Conservation (phyloP, 2,113 vertebrate genomes). For the Oncorhynchus nerka region DNA sequence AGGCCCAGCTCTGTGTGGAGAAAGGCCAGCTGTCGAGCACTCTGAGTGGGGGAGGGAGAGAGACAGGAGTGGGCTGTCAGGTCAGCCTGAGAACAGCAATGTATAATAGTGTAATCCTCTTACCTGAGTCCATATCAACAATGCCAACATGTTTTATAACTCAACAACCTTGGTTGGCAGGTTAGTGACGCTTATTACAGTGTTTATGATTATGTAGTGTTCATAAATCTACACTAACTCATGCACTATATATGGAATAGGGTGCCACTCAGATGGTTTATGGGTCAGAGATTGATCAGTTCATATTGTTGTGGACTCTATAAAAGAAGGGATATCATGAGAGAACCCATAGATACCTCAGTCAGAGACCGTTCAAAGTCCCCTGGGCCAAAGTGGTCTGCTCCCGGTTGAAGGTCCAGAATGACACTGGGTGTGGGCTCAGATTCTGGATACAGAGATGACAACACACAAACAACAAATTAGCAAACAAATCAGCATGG, state of each 20-base stretch:
- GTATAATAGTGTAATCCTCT: not conserved
- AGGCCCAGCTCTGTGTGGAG: slow-evolving; percentile 82
- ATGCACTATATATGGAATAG: not conserved
- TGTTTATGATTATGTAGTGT: not conserved
- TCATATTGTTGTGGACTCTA: not conserved
- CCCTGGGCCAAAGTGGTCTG: slow-evolving; percentile 79
- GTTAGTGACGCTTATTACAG: not conserved
- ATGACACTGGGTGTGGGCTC: slow-evolving; percentile 73
- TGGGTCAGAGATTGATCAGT: not conserved
- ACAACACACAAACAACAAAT: not conserved
- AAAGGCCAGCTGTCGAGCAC: slow-evolving; percentile 85
- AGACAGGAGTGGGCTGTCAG: slow-evolving; percentile 2
- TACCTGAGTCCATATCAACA: not conserved
- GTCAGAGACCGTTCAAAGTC: slow-evolving; percentile 79
- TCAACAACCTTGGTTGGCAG: not conserved
- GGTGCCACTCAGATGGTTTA: not conserved
- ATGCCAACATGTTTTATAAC: slow-evolving; percentile 11
- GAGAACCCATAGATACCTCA: slow-evolving; percentile 75
- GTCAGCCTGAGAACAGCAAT: not conserved
- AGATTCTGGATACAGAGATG: slow-evolving; percentile 61
- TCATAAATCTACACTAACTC: not conserved
- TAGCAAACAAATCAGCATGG: not conserved
- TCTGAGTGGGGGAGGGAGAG: slow-evolving; percentile 69
- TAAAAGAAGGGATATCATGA: not conserved
- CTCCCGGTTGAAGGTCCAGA: slow-evolving; percentile 82